phyloP scores from a whole-genome alignment of 1,140 invertebrate genomes.

The Leptinotarsa defecta region DNA sequence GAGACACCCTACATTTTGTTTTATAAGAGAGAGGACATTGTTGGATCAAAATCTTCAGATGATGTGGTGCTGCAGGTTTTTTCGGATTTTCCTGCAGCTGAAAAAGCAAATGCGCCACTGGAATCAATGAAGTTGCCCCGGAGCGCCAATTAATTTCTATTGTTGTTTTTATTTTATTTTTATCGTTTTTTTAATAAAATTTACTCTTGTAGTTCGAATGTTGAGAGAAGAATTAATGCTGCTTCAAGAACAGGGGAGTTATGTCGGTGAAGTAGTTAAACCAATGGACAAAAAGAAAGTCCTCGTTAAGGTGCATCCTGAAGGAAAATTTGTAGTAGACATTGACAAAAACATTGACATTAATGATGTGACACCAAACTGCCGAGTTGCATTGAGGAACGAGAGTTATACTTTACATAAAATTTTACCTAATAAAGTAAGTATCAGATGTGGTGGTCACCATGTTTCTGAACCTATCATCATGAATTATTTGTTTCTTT shows the following conservation, averaged over 20 bases:
- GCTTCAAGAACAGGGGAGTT: conserved; percentile 98
- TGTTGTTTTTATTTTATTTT: no score
- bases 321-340: conserved; percentile 99
- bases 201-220: no score
- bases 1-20: no score
- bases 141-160: no score
- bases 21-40: no score
- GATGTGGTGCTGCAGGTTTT: no score
- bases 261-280: conserved; percentile 99
- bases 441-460: neutral
- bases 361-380: conserved; percentile 96
- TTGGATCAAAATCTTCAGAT: no score
- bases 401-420: conserved; percentile 99
- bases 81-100: no score
- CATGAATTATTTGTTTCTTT: neutral
- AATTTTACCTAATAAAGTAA: conserved; percentile 95
- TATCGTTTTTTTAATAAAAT: no score
- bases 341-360: conserved; percentile 99
- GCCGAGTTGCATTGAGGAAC: conserved; percentile 95
- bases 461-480: no score
- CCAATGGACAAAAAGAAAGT: conserved; percentile 99
- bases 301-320: conserved; percentile 98
- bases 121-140: no score
- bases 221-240: conserved; percentile 96
- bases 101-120: no score